Base-by-base conservation (phyloP, 2,113 vertebrate species). In the Meriones unguiculatus region DNA sequence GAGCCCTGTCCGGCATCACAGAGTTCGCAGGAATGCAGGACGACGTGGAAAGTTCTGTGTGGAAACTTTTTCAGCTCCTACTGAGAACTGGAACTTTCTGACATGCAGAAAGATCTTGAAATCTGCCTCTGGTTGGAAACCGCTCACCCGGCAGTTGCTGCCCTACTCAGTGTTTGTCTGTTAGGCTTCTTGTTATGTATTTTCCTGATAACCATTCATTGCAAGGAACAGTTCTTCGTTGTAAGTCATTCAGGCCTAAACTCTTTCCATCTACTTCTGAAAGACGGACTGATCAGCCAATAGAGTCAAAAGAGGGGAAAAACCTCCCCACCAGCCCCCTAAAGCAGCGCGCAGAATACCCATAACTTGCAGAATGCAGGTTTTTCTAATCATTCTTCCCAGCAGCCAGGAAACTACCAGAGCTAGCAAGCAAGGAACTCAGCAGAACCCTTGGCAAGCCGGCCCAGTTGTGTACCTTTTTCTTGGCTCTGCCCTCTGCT, bases 121-220 rank as follows among this genome's bases (percentile, higher is more conserved):
- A 65, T 80, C 78, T 94, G 78, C 87, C 73, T 18, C 96, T 88
- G 24, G 20, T 46, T 92, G 11, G 78, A 80, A 96, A 95, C 67
- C 76, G 0, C 13, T 85, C 57, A 96, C 67, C 96, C 92, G 97
- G 82, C 5, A 78, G 1, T 38, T 89, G 0, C 5, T 46, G 41
- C 84, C 67, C 80, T 8, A 93, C 15, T 54, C 54, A 65, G 50
- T 73, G 57, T 7, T 97, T 95, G 35, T 46, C 92, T 90, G 64
- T 64, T 94, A n/a, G 35, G 97, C 25, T 54, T 97, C 65, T 88
- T 0, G 0, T 90, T 28, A 69, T 20, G 30, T 78, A 82, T 65
- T 77, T 41, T 84, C 69, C 57, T 93, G 78, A 94, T 91, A 94
- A 91, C 69, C 82, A 95, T 89, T 96, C 84, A 78, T 57, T 87